Base-by-base conservation (phyloP, 1,140 invertebrate genomes). In the Ceratosolen solmsi region DNA sequence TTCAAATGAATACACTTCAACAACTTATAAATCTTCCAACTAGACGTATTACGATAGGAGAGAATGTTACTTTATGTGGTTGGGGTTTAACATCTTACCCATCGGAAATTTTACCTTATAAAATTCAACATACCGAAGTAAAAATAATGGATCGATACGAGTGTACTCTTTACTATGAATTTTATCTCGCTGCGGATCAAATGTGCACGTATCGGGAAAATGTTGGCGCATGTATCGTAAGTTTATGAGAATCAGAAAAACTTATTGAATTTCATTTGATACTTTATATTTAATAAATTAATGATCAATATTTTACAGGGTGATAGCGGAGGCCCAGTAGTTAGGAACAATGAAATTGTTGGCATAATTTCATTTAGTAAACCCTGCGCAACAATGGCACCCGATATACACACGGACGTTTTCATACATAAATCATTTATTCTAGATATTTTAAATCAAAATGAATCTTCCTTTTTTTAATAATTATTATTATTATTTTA, bases 231-330 rank as follows among this genome's bases (percentile, higher is more conserved):
- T 65, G 60, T 36, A 36, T 36, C 25, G 60, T 65, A 65, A 65
- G 60, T 65, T 65, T 36, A 17, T 65, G 33, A 2, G 0, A 25
- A 60, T 60, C 27, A 56, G 2, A 25, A 2, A 25, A 46, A 13
- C 41, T 46, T n/a, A n/a, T n/a, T n/a, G n/a, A n/a, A n/a, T n/a
- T n/a, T n/a, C n/a, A n/a, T n/a, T n/a, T n/a, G n/a, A n/a, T n/a
- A n/a, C n/a, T n/a, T n/a, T n/a, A n/a, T n/a, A n/a, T n/a, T n/a
- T n/a, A n/a, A n/a, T n/a, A n/a, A n/a, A n/a, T n/a, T n/a, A n/a
- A n/a, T n/a, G n/a, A n/a, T n/a, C n/a, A n/a, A 63, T 58, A 65
- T 36, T 65, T 65, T 65, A 20, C 60, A 65, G 60, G 60, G 60
- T 22, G 60, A 65, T 8, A 65, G 60, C 11, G 60, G 60, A 36